Evolutionary conservation across 2,888 invertebrate species (phyloP), one percentile per base, ranked within the genome.

Genomic region (Orthosia incerta): DNA sequence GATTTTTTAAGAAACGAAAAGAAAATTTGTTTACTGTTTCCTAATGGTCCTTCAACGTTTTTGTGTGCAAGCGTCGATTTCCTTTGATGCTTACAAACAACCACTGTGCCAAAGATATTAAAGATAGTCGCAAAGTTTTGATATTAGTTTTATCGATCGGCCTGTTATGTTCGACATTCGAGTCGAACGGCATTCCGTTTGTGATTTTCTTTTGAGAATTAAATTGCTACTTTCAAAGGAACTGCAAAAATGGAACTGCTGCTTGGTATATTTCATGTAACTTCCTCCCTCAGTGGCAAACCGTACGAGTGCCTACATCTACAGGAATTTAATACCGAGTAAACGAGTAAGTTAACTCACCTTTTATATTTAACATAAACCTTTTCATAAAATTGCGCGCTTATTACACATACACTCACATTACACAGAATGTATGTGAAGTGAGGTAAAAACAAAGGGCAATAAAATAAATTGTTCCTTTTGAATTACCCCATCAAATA

Each of bases 401-500:
- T 76, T 74, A 79, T 84, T 67, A 84, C 76, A 60, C 69, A 71
- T 61, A 77, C 62, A 74, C 79, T 72, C 70, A 76, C 51, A 75
- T 77, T 74, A 81, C 63, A 75, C 76, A 71, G 39, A 80, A 82
- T 84, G 83, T 87, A 84, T 75, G 80, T 70, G 77, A 84, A 80
- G 68, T 77, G 84, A 83, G 84, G 88, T 86, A 88, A 92, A 90
- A 92, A 93, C 90, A 93, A 92, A 91, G 88, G 87, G 85, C 87
- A 90, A 91, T 91, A 89, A 92, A 92, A 92, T 89, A 91, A 93
- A 92, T 91, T 89, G 91, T 87, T 88, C 89, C 89, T 89, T 91
- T 91, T 91, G 91, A 93, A 93, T 92, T 89, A 90, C 89, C 79
- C 89, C 91, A 93, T 94, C 93, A 92, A 91, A 92, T 89, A 90